Evolutionary conservation across 2,113 vertebrate species (phyloP), one percentile per base, ranked within the genome.

Genomic region (Austrofundulus limnaeus): DNA sequence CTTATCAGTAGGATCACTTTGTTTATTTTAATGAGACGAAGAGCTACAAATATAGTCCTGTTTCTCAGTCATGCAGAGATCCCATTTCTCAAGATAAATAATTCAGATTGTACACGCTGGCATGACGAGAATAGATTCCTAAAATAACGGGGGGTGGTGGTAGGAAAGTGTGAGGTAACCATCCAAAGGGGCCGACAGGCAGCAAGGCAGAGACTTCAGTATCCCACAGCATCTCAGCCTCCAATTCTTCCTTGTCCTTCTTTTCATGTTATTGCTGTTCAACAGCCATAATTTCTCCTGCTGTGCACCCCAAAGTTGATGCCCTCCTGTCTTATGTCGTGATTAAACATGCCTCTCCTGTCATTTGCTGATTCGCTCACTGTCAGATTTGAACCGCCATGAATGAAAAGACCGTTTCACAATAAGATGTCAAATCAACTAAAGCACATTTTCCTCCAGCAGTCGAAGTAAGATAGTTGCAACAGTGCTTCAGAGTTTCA

Each of bases 71-170:
- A 48, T 79, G 80, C 81, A 67, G 60, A 63, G 81, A 87, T 90
- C 83, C 77, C 68, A 78, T 88, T 90, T 85, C 84, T 72, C 65
- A 50, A 77, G 75, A 89, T 90, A 70, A 90, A 91, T 88, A 84
- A 89, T 88, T 87, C 75, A 88, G 72, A 80, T 75, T 82, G 75
- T 83, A 83, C 82, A 81, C 57, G 72, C 69, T 74, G 71, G 59
- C 77, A 72, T 67, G 75, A 77, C 74, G 57, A 70, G 80, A 90
- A 88, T 84, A 88, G 84, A 77, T 77, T 86, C 77, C 70, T 84
- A 87, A 85, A 85, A 88, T 84, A 88, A 88, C 75, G 85, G 62
- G 66, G 65, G 61, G 60, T 55, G 63, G 53, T 31, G 39, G 64
- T 28, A 57, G 61, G 67, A 73, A 68, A 39, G 31, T 65, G 46